phyloP scores from a whole-genome alignment of 2,113 vertebrate species.

The Poeciliopsis prolifica region DNA sequence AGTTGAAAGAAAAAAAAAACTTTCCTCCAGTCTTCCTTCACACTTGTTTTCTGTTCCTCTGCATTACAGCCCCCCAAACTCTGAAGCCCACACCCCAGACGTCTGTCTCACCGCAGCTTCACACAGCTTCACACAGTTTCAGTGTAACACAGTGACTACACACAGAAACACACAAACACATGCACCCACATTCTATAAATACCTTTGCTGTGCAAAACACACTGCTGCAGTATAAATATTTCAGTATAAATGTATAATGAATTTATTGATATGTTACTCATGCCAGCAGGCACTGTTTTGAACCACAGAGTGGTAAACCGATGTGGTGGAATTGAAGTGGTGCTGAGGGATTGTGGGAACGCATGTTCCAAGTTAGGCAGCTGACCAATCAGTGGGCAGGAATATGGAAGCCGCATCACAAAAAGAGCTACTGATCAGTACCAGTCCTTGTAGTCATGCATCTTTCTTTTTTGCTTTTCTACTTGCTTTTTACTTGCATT shows the following conservation, averaged over 20 bases:
- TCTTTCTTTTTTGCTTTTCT: conserved; percentile 57
- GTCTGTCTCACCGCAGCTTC: conserved; percentile 71
- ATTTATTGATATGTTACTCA: conserved; percentile 83
- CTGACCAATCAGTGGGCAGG: conserved; percentile 78
- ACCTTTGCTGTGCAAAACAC: conserved; percentile 72
- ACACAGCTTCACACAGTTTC: conserved; percentile 61
- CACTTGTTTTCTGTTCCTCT: conserved; percentile 66
- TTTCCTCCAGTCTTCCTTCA: conserved; percentile 49
- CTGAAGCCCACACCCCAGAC: conserved; percentile 61
- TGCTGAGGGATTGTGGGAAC: conserved; percentile 82
- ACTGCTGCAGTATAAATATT: conserved; percentile 79
- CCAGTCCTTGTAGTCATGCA: conserved; percentile 69
- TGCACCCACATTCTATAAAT: conserved; percentile 70
- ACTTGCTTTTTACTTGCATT: conserved; percentile 35
- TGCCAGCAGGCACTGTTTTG: conserved; percentile 77
- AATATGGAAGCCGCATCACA: conserved; percentile 78
- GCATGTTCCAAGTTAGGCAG: conserved; percentile 79
- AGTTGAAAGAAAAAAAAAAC: conserved; percentile 30
- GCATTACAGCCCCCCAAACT: conserved; percentile 18
- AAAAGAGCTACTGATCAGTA: conserved; percentile 80
- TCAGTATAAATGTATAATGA: conserved; percentile 84
- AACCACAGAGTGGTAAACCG: conserved; percentile 79
- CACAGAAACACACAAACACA: conserved; percentile 52
- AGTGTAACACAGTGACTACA: conserved; percentile 59
- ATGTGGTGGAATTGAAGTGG: conserved; percentile 82